These are phyloP conservation scores for Agriopis marginaria DNA, from an alignment of 2,888 invertebrate species.

Conservation along the genomic window DNA sequence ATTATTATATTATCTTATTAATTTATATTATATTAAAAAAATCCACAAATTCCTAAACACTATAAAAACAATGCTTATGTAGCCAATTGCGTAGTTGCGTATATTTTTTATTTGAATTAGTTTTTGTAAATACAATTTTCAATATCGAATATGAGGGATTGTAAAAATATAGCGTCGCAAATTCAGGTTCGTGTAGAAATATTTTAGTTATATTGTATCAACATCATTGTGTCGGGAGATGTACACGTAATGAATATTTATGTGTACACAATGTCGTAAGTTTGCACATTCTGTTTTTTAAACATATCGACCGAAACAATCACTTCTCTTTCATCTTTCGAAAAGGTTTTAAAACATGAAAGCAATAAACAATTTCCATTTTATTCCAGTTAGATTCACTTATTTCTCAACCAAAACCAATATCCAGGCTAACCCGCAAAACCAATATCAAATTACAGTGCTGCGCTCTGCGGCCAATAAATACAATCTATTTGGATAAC, in stretches of 20 bases:
- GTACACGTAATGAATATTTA: not conserved
- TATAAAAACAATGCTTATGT: too few relatives aligned
- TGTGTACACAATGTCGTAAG: too few relatives aligned
- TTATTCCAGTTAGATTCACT: constrained; percentile 13
- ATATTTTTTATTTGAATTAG: too few relatives aligned
- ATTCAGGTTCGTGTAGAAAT: too few relatives aligned
- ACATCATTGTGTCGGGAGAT: not conserved
- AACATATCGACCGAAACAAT: not conserved
- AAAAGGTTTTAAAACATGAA: not conserved
- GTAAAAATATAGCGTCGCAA: not conserved
- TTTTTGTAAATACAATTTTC: too few relatives aligned
- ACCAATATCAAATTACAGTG: constrained; percentile 21
- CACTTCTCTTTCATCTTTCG: not conserved
- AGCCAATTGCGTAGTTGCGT: too few relatives aligned
- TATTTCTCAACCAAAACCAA: constrained; percentile 14
- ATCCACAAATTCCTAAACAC: too few relatives aligned
- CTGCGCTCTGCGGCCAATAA: constrained; percentile 8
- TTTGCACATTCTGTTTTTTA: not conserved
- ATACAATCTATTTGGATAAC: constrained; percentile 15
- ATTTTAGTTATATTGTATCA: too few relatives aligned
- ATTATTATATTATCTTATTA: too few relatives aligned
- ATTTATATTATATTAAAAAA: too few relatives aligned
- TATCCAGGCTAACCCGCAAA: constrained; percentile 16
- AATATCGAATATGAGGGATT: too few relatives aligned
- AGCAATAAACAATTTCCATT: constrained; percentile 1